phyloP scores from a whole-genome alignment of 2,797 vertebrate genomes.

The Acanthopagrus latus region DNA sequence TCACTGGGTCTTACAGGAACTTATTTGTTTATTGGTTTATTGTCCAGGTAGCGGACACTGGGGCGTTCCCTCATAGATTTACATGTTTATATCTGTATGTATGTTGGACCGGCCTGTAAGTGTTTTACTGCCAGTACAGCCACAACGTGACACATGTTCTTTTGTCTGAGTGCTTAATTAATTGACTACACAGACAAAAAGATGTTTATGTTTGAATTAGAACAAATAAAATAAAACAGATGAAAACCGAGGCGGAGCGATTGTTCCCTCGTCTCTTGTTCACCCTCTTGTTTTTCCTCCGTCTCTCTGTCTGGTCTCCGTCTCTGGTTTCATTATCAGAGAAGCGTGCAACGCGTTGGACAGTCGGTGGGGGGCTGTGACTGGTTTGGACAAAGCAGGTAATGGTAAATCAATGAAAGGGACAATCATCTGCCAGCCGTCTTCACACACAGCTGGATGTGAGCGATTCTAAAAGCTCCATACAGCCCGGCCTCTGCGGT shows the following conservation, averaged over 20 bases:
- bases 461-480: conserved; percentile 54
- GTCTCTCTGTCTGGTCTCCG: neutral
- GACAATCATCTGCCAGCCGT: conserved; percentile 48
- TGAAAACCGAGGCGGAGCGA: neutral
- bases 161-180: no score
- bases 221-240: neutral
- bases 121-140: no score
- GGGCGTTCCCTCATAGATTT: no score
- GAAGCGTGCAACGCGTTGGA: conserved; percentile 9
- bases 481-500: neutral
- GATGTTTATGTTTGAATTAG: neutral
- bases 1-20: no score
- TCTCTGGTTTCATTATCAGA: neutral
- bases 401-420: conserved; percentile 66
- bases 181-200: neutral
- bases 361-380: conserved; percentile 3
- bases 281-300: neutral
- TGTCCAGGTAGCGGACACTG: no score
- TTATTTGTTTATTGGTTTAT: no score
- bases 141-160: no score
- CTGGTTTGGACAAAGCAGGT: conserved; percentile 30
- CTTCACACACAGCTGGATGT: conserved; percentile 49
- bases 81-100: no score
- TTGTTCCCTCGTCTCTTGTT: neutral
- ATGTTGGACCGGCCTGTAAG: no score